Percentiles rank a stretch among this genome's conserved stretches.
These are phyloP conservation scores for Tachina grossa DNA, from an alignment of 2,888 invertebrate species.

Conservation along the genomic window DNA sequence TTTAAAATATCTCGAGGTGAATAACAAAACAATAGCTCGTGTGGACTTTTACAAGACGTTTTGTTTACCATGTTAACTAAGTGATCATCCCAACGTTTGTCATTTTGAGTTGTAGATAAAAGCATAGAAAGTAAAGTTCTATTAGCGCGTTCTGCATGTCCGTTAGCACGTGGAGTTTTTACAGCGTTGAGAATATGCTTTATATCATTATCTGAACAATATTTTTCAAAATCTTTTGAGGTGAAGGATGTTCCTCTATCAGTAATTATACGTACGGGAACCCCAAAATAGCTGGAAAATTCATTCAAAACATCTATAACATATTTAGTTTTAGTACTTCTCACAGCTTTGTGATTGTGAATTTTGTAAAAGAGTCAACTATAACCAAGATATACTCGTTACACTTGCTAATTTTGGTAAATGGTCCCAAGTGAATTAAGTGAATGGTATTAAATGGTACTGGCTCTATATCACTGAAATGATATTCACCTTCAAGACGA, in stretches of 20 bases:
- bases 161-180: constrained; percentile 24
- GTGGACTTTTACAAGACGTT: constrained; percentile 12
- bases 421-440: constrained; percentile 31
- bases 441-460: constrained; percentile 39
- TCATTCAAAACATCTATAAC: constrained; percentile 27
- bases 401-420: constrained; percentile 25
- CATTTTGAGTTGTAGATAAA: constrained; percentile 16
- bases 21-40: too few relatives aligned
- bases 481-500: constrained; percentile 48
- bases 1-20: too few relatives aligned
- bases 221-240: constrained; percentile 20
- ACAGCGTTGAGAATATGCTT: constrained; percentile 44
- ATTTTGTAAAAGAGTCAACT: constrained; percentile 10
- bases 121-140: too few relatives aligned
- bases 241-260: constrained; percentile 11
- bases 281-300: constrained; percentile 24
- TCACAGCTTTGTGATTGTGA: constrained; percentile 4
- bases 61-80: constrained; percentile 19
- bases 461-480: constrained; percentile 33
- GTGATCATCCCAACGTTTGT: constrained; percentile 27
- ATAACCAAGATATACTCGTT: constrained; percentile 30
- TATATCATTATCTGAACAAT: constrained; percentile 27
- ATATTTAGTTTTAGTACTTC: constrained; percentile 23
- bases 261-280: constrained; percentile 70
- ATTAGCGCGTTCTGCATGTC: background rate